phyloP scores from a whole-genome alignment of 2,113 vertebrate genomes.

The Hassar affinis region DNA sequence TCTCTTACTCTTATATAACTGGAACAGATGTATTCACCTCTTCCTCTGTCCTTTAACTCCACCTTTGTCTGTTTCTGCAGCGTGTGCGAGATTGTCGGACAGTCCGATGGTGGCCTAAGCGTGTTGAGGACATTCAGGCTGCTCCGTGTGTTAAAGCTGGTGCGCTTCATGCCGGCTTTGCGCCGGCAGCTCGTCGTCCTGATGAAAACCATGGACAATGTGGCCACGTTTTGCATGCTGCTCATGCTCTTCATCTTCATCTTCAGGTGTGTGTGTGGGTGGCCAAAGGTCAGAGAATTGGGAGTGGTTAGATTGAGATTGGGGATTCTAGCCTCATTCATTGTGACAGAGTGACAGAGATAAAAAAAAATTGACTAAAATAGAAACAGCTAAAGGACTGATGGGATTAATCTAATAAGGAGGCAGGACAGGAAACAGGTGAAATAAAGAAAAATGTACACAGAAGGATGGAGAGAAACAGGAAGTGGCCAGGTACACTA shows the following conservation, averaged over 20 bases:
- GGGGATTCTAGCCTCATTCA: neutral
- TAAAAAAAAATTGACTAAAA: neutral
- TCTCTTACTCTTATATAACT: neutral
- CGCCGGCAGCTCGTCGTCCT: conserved; percentile 93
- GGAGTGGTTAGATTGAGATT: neutral
- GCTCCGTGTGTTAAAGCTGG: conserved; percentile 91
- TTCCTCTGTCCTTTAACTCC: neutral
- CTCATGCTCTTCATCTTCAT: conserved; percentile 99
- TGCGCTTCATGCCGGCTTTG: conserved; percentile 93
- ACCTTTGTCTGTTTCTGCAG: conserved; percentile 62
- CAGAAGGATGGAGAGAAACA: neutral
- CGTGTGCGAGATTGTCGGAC: conserved; percentile 92
- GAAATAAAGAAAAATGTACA: conserved; percentile 9
- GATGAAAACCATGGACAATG: conserved; percentile 99
- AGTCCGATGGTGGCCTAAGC: conserved; percentile 89
- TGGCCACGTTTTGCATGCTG: conserved; percentile 98
- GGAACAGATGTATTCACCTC: neutral
- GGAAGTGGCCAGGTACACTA: conserved; percentile 7
- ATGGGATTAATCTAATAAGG: conserved; percentile 28
- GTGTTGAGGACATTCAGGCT: conserved; percentile 92
- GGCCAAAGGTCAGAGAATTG: neutral
- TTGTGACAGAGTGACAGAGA: neutral
- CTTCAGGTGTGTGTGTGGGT: conserved; percentile 80
- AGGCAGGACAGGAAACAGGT: conserved; percentile 20
- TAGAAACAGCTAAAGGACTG: conserved; percentile 37